Evolutionary conservation across 2,888 invertebrate genomes (phyloP).

Genomic region (Tachina fera): DNA sequence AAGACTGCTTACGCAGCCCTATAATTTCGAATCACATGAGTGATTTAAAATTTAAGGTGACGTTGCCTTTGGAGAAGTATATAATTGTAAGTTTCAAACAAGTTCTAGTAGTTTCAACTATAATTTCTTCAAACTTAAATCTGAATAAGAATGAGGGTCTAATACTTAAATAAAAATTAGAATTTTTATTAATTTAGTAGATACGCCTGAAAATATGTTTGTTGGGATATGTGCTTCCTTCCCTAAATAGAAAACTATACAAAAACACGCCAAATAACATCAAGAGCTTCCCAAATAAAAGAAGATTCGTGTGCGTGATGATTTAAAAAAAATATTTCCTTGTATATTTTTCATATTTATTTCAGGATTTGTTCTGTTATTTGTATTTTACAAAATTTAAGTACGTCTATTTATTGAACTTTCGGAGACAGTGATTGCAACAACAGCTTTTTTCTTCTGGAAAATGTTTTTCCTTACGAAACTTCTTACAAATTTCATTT

Average conservation of each 20-base stretch:
- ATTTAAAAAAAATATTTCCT: slow-evolving; percentile 8
- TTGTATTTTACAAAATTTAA: slow-evolving; percentile 13
- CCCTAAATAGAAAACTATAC: slow-evolving; percentile 2
- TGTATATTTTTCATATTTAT: neutral
- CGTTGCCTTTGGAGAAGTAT: too few species aligned
- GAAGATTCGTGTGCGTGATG: slow-evolving; percentile 41
- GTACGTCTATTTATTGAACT: slow-evolving; percentile 34
- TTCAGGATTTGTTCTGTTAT: neutral
- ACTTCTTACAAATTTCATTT: neutral
- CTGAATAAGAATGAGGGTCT: too few species aligned
- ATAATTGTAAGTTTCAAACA: too few species aligned
- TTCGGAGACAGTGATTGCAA: slow-evolving; percentile 12
- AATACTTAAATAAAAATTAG: too few species aligned
- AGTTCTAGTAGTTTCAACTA: too few species aligned
- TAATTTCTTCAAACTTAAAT: too few species aligned
- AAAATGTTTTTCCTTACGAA: neutral
- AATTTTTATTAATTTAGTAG: too few species aligned
- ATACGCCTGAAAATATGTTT: too few species aligned
- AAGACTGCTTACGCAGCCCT: too few species aligned
- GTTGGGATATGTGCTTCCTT: neutral
- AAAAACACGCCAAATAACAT: neutral
- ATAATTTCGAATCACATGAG: too few species aligned
- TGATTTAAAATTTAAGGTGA: too few species aligned
- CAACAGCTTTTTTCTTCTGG: neutral
- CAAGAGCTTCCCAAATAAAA: slow-evolving; percentile 27